phyloP scores from a whole-genome alignment of 2,113 vertebrate genomes.

The Thoracochromis brauschi region DNA sequence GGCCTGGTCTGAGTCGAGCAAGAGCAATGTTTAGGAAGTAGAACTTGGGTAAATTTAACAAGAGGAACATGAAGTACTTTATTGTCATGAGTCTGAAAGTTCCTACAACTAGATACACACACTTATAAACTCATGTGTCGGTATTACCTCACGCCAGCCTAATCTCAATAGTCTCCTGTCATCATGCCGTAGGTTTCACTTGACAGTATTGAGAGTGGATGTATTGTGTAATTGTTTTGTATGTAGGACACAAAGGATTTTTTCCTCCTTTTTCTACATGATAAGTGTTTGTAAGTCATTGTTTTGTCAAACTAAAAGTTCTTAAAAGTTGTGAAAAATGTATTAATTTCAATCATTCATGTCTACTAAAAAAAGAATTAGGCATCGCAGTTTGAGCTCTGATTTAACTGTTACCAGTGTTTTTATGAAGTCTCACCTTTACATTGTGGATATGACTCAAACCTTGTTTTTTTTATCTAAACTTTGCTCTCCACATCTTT shows the following conservation, averaged over 20 bases:
- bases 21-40: conserved; percentile 21
- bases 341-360: neutral
- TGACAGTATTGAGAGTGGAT: neutral
- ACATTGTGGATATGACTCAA: neutral
- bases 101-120: neutral
- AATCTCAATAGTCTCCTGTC: neutral
- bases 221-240: neutral
- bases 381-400: neutral
- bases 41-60: neutral
- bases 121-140: neutral
- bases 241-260: neutral
- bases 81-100: neutral
- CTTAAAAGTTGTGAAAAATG: neutral
- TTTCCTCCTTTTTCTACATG: neutral
- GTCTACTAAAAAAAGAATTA: neutral
- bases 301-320: neutral
- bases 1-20: neutral
- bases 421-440: neutral
- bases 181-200: neutral
- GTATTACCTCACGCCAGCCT: neutral
- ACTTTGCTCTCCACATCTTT: neutral
- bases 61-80: conserved; percentile 38
- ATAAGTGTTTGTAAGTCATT: neutral
- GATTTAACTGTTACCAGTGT: neutral
- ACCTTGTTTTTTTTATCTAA: neutral